Evolutionary conservation across 2,888 invertebrate genomes (phyloP).

Genomic region (Patella pellucida): DNA sequence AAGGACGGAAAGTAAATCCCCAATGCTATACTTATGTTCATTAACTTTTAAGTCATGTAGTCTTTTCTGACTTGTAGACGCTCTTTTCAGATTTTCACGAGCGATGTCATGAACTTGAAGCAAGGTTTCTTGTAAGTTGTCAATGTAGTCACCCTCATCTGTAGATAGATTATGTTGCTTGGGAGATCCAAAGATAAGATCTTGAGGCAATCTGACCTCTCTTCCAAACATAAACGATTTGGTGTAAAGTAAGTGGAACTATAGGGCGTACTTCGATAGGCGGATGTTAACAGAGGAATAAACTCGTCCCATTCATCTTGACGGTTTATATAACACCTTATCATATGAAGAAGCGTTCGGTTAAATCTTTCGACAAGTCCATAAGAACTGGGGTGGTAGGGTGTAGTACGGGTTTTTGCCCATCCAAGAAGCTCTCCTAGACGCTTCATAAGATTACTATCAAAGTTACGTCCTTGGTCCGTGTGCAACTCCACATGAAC

Average conservation of each 20-base stretch:
- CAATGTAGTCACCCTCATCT: too few species aligned
- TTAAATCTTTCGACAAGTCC: conserved; percentile 35
- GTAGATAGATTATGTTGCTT: too few species aligned
- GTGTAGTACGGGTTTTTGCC: conserved; percentile 23
- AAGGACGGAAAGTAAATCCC: conserved; percentile 7
- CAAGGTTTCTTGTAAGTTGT: background rate
- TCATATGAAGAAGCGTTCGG: conserved; percentile 28
- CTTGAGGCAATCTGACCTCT: conserved; percentile 31
- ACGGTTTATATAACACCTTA: conserved; percentile 34
- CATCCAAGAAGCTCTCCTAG: conserved; percentile 17
- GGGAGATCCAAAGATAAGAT: conserved; percentile 23
- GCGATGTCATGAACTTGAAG: background rate
- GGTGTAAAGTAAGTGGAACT: conserved; percentile 33
- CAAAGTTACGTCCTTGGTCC: conserved; percentile 20
- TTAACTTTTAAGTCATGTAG: background rate
- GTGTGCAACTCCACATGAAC: conserved; percentile 16
- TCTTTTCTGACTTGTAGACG: background rate
- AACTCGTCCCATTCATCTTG: conserved; percentile 40
- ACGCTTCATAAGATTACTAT: conserved; percentile 11
- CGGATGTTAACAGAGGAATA: conserved; percentile 35
- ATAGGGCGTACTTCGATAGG: conserved; percentile 33
- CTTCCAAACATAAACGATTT: conserved; percentile 33
- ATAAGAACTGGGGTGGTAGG: conserved; percentile 25
- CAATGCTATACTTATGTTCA: background rate
- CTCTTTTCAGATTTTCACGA: background rate